Base-by-base conservation (phyloP, 2,113 vertebrate species). In the Microcebus tavaratra region DNA sequence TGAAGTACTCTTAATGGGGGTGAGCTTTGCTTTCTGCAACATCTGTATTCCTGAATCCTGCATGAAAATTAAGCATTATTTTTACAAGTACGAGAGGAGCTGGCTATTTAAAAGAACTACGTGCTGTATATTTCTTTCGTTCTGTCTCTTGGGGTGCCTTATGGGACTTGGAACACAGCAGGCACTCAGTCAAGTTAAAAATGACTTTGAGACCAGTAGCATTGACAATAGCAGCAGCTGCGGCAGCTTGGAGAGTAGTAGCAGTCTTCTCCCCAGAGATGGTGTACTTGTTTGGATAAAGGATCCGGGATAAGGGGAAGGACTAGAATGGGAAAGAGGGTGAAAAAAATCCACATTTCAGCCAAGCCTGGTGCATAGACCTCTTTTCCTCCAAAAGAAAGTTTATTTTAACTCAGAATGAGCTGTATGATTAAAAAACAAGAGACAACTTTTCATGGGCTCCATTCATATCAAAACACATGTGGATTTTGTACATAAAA, bases 101-200 rank as follows among this genome's bases (percentile, higher is more conserved):
- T 94, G 57, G 53, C 85, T 93, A 84, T 96, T 97, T 97, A 84
- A 88, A 96, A 86, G 53, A 93, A 79, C 31, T 50, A 18, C 2
- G 5, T 61, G n/a, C 15, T 57, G 42, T 68, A 70, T 89, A 50
- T 93, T 85, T 95, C 82, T 87, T 95, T 67, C 8, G 13, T 78
- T 42, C 78, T 73, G 31, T 82, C 72, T 96, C 89, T 73, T 65
- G 14, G 27, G 81, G 27, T 73, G 59, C 45, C 80, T 78, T 94
- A 75, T 78, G 92, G 61, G 36, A 95, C 82, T 95, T 95, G 92
- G 92, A 95, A 93, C 94, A 86, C 89, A 97, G 89, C 90, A 88
- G 79, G 92, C 93, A 94, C 82, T 95, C 83, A 89, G 86, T 95
- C 89, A 95, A 91, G 89, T 98, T 95, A 87, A 96, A 96, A 94